Percentiles rank a stretch among this genome's conserved stretches.
Evolutionary conservation across 2,113 vertebrate species (phyloP).

Genomic region (Syngnathus scovelli): DNA sequence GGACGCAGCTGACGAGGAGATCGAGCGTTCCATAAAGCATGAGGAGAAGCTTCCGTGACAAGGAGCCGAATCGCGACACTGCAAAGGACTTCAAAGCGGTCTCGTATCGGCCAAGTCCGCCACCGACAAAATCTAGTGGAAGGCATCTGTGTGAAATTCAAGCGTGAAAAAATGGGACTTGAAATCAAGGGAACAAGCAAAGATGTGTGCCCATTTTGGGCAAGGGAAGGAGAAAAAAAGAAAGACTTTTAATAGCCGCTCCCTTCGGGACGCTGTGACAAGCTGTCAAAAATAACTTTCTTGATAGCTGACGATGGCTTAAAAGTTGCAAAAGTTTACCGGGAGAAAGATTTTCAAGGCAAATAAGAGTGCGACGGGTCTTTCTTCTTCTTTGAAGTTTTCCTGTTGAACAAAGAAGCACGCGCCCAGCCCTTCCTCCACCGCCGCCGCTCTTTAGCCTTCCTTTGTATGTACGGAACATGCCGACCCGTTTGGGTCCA

Average conservation of each 20-base stretch:
- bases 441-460: too few species aligned
- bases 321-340: slow-evolving; percentile 32
- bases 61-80: too few species aligned
- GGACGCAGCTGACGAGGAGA: not conserved
- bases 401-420: slow-evolving; percentile 9
- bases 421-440: too few species aligned
- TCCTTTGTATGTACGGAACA: too few species aligned
- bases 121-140: not conserved
- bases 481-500: too few species aligned
- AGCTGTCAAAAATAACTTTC: slow-evolving; percentile 48
- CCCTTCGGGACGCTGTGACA: slow-evolving; percentile 46
- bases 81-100: too few species aligned
- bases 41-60: too few species aligned
- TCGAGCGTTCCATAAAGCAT: too few species aligned
- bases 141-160: slow-evolving; percentile 9
- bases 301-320: slow-evolving; percentile 31
- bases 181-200: slow-evolving; percentile 13
- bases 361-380: slow-evolving; percentile 23
- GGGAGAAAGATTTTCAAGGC: slow-evolving; percentile 17
- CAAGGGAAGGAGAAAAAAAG: slow-evolving; percentile 11
- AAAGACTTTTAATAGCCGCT: slow-evolving; percentile 53
- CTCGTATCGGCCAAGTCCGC: too few species aligned
- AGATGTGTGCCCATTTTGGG: slow-evolving; percentile 12
- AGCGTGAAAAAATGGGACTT: slow-evolving; percentile 23
- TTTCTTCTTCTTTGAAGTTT: slow-evolving; percentile 31